These are phyloP conservation scores for Strongylocentrotus purpuratus DNA, from an alignment of 35 echinoderm and acorn worm species.

Conservation along the genomic window DNA sequence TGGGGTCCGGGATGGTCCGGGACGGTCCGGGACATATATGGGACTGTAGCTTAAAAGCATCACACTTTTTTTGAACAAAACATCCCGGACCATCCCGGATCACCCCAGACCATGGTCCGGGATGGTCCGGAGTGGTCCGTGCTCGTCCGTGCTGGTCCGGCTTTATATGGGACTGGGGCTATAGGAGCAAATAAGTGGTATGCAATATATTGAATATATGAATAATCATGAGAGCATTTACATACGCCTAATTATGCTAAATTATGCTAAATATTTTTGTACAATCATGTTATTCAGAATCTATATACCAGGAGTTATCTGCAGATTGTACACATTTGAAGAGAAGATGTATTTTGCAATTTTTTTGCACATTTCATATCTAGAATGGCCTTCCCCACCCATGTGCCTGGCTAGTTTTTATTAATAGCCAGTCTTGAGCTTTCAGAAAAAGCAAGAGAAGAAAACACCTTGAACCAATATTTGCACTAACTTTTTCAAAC, in stretches of 20 bases:
- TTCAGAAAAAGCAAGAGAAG: slow-evolving; percentile 6
- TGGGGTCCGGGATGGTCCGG: no score
- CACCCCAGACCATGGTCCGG: no score
- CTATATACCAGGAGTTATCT: not conserved
- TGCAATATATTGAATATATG: not conserved
- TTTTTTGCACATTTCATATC: not conserved
- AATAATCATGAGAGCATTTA: no score
- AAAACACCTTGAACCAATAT: not conserved
- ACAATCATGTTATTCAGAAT: slow-evolving; percentile 5
- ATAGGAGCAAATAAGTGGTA: not conserved
- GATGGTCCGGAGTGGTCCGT: no score
- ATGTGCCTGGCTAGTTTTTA: not conserved
- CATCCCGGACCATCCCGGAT: no score
- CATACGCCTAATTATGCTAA: no score
- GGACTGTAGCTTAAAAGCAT: no score
- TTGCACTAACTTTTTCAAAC: not conserved
- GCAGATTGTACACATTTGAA: not conserved
- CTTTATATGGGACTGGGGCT: no score
- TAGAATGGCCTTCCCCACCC: not conserved
- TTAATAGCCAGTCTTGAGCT: not conserved
- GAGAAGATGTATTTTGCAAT: not conserved
- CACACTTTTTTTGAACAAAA: no score
- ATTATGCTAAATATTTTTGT: not conserved
- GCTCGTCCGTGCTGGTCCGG: no score
- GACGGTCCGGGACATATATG: no score